Evolutionary conservation across 2,888 invertebrate genomes (phyloP), one percentile per base, ranked within the genome.

Genomic region (Ophioninae sp.): DNA sequence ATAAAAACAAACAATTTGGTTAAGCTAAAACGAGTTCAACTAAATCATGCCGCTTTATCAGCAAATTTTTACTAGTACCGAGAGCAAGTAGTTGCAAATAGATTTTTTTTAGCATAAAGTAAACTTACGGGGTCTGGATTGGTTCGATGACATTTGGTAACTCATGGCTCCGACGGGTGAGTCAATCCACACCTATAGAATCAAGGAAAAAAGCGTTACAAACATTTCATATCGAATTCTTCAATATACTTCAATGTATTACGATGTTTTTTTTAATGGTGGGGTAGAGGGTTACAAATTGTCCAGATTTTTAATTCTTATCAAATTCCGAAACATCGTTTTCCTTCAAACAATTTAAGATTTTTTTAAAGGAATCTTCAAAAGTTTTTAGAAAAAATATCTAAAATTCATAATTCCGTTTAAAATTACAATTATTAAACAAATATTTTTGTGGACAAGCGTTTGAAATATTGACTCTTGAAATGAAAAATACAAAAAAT

Each of bases 121-220:
- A 20, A 21, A 96, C 97, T 96, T 94, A 97, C 97, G 97, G 92
- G 96, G 96, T 93, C 97, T 95, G 93, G 96, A 96, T 94, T 97
- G 97, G 89, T 96, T 95, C 86, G 95, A 94, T 91, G 96, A 96
- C 95, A 97, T 96, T 94, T 95, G 95, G 94, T 96, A 97, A 95
- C 97, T 97, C 97, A 97, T 97, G 95, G 94, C 89, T 95, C 95
- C 94, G 94, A 93, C 93, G 94, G 94, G 95, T 95, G 95, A 92
- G 92, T 94, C 94, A 95, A 94, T 95, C 94, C 94, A 94, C 95
- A 94, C 94, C 95, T 95, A 93, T 87, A 91, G 92, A 89, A 86
- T 88, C 90, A 91, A 91, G 79, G 67, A 79, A 72, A 23, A 79
- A 79, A 41, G 8, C n/a, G 17, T 50, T 50, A 57, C 59, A 57